Evolutionary conservation across 30 jellyfish, hydroid and myxozoan species (phyloP).

Genomic region (Chrysaora quinquecirrha): DNA sequence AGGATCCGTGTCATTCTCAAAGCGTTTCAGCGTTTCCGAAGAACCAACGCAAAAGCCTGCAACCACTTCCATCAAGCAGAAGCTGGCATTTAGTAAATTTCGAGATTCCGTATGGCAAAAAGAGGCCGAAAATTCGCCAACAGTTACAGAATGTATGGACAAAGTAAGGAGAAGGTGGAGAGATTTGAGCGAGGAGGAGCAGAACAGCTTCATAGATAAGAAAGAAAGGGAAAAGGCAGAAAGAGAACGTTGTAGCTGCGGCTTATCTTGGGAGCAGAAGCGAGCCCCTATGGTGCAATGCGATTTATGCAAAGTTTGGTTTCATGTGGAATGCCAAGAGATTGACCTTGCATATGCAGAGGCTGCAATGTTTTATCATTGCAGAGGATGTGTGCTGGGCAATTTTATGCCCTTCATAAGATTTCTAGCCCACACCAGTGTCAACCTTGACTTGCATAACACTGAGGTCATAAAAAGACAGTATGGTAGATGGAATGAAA

Average conservation of each 20-base stretch:
- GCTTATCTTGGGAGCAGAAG: background rate
- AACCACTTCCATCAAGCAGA: too few species aligned
- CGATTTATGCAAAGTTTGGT: slow-evolving; percentile 4
- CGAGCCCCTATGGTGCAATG: background rate
- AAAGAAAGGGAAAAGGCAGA: too few species aligned
- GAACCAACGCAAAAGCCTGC: too few species aligned
- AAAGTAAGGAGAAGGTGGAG: background rate
- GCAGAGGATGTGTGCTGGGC: background rate
- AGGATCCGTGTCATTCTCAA: background rate
- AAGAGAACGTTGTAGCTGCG: too few species aligned
- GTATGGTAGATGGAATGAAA: background rate
- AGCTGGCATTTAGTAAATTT: background rate
- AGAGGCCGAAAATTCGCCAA: background rate
- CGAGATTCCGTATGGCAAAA: background rate
- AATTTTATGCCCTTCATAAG: slow-evolving; percentile 14
- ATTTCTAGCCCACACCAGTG: background rate
- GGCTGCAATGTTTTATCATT: slow-evolving; percentile 14
- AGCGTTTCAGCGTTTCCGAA: too few species aligned
- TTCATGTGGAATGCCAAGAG: background rate
- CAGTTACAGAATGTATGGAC: background rate
- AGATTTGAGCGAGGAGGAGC: background rate
- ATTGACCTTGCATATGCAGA: background rate
- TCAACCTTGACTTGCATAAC: background rate
- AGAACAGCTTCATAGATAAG: too few species aligned
- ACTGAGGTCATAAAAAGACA: background rate